A percentile compares a stretch with the other conserved stretches of the same genome.
These are phyloP conservation scores for Ophthalmolycus amberensis DNA, from an alignment of 2,113 vertebrate genomes.

Conservation along the genomic window DNA sequence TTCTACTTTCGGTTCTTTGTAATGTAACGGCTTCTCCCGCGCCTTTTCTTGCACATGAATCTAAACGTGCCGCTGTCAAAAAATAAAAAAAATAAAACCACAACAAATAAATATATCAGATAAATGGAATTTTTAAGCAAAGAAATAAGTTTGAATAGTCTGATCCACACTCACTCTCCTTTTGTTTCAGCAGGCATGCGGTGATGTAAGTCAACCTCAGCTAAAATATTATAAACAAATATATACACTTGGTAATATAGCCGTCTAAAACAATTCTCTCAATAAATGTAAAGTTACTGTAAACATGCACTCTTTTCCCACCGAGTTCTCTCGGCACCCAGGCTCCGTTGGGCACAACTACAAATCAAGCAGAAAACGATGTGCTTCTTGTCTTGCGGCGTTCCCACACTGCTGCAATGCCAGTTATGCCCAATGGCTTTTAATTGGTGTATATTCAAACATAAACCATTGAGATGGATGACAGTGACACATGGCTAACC, in stretches of 20 bases:
- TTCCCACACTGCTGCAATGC: not conserved
- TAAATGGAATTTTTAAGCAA: conserved; percentile 32
- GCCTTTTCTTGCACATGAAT: conserved; percentile 34
- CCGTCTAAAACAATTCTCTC: conserved; percentile 71
- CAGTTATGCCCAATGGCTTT: not conserved
- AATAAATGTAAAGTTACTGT: conserved; percentile 78
- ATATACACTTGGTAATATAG: conserved; percentile 70
- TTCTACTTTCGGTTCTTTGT: not conserved
- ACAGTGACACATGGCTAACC: not conserved
- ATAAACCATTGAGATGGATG: not conserved
- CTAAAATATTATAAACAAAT: conserved; percentile 81
- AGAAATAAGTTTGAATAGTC: conserved; percentile 47
- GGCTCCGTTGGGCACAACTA: conserved; percentile 42
- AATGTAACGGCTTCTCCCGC: conserved; percentile 4
- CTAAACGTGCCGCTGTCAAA: conserved; percentile 67
- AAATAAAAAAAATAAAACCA: conserved; percentile 47
- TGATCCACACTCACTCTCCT: conserved; percentile 58
- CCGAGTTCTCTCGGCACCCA: conserved; percentile 61
- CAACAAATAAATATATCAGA: conserved; percentile 63
- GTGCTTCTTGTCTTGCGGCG: not conserved
- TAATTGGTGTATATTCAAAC: not conserved
- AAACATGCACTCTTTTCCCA: conserved; percentile 82
- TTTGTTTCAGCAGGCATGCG: conserved; percentile 82
- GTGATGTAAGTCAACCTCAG: conserved; percentile 71
- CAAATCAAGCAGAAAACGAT: not conserved